Base-by-base conservation (phyloP, 2,888 invertebrate genomes). In the Mactromeris polynyma region DNA sequence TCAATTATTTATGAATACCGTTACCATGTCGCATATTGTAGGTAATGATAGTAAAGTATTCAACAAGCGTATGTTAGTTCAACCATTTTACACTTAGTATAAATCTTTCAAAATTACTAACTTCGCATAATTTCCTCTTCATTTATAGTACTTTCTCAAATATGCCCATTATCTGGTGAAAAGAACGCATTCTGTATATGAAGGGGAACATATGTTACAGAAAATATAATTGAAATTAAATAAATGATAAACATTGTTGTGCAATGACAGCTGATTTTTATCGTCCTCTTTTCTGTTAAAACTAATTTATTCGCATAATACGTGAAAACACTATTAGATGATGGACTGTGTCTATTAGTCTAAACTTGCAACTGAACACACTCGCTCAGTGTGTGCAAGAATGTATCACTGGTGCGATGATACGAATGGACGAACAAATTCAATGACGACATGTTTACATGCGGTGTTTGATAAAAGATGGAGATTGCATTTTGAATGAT, bases 221-320 rank as follows among this genome's bases (percentile, higher is more conserved):
- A 80, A 80, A 80, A 58, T 26, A 58, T 85, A 85, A 85, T 85
- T 85, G 85, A 85, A 80, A 80, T 80, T 85, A 64, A 69, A 80
- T 80, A 80, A 85, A 85, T 80, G 79, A 69, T 58, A 42, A 81
- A 69, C 85, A 69, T 85, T 80, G 79, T 85, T 58, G 31, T 42
- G 77, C 31, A 42, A n/a, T 80, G 85, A 85, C 85, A 85, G 79
- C 69, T 51, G 80, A 85, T 85, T 64, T 64, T 36, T 85, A 85
- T 85, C 85, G 40, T n/a, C 31, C 42, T 42, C 46, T 78, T 40
- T 58, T 51, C 80, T 79, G 85, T 42, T 80, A 80, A 80, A 80
- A 54, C 79, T 80, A 85, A 85, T 85, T 85, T 80, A 85, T 85
- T 85, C 80, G 64, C 58, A 80, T 85, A 42, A 80, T 85, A 85